These are phyloP conservation scores for Drosophila lacertosa DNA, from an alignment of 1,140 invertebrate genomes.

Conservation along the genomic window DNA sequence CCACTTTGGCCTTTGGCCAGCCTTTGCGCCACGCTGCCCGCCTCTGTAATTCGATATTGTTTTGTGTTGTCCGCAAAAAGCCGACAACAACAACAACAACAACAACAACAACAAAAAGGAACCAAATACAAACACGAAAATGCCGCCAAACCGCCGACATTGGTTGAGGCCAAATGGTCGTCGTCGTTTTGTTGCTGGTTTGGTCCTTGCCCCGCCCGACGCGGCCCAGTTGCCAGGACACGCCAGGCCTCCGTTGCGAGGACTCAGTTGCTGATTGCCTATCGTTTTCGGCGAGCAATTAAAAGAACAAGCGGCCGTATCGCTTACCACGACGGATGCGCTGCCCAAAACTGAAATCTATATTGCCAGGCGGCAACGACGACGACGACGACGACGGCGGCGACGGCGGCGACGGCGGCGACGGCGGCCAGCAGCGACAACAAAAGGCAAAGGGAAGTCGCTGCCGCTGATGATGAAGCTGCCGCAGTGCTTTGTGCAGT, in stretches of 20 bases:
- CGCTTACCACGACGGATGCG: slow-evolving; percentile 55
- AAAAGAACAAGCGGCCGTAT: slow-evolving; percentile 77
- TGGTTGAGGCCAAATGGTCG: slow-evolving; percentile 40
- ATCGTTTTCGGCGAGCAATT: slow-evolving; percentile 77
- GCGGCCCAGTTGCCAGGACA: background rate
- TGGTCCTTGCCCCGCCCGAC: background rate
- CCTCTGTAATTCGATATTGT: slow-evolving; percentile 72
- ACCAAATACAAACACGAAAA: slow-evolving; percentile 17
- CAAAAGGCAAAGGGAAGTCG: slow-evolving; percentile 24
- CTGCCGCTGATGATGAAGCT: slow-evolving; percentile 8
- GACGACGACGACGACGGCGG: slow-evolving; percentile 24
- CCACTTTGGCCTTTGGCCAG: background rate
- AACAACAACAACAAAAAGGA: background rate
- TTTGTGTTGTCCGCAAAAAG: slow-evolving; percentile 71
- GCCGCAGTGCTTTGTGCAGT: slow-evolving; percentile 62
- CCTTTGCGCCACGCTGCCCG: background rate
- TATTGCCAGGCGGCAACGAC: slow-evolving; percentile 46
- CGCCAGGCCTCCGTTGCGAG: background rate
- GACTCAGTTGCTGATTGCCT: slow-evolving; percentile 58
- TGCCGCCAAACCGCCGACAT: slow-evolving; percentile 63
- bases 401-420: slow-evolving; percentile 24
- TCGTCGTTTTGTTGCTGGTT: slow-evolving; percentile 32
- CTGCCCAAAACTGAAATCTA: slow-evolving; percentile 64
- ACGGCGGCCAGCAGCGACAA: slow-evolving; percentile 18
- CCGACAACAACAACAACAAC: slow-evolving; percentile 54